Conservation (phyloP, 2,113 vertebrate species). For the Mystacornis crossleyi region DNA sequence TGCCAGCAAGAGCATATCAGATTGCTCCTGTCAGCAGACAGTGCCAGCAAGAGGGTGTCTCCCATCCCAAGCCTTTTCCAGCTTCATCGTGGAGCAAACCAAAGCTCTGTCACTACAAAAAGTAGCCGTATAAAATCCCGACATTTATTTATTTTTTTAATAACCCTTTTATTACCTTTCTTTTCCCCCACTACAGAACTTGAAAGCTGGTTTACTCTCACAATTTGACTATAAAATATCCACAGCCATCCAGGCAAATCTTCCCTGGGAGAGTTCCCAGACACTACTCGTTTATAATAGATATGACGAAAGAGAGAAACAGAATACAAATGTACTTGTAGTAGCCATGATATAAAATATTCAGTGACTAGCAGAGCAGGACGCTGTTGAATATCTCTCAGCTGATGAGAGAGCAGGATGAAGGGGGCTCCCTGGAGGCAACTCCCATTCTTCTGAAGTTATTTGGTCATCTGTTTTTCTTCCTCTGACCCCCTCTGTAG, state of each 20-base stretch:
- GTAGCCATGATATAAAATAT: constrained; percentile 67
- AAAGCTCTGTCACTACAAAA: not conserved
- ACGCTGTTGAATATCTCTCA: constrained; percentile 40
- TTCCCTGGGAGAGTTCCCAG: constrained; percentile 70
- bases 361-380: constrained; percentile 52
- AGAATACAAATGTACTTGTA: constrained; percentile 66
- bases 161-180: constrained; percentile 64
- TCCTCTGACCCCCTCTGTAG: not conserved
- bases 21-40: not conserved
- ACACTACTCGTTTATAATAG: constrained; percentile 73
- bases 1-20: not conserved
- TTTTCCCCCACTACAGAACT: not conserved
- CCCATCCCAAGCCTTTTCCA: not conserved
- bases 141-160: constrained; percentile 72
- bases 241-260: constrained; percentile 71
- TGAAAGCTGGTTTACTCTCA: constrained; percentile 62
- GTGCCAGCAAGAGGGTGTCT: not conserved
- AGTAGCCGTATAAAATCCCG: not conserved
- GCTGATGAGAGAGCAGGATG: constrained; percentile 14
- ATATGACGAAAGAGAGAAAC: constrained; percentile 69
- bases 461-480: constrained; percentile 18
- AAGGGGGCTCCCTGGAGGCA: constrained; percentile 42
- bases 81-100: not conserved
- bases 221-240: constrained; percentile 74
- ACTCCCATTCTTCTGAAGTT: not conserved